Conservation (phyloP, 2,888 invertebrate species). For the Coecobrya sp. region DNA sequence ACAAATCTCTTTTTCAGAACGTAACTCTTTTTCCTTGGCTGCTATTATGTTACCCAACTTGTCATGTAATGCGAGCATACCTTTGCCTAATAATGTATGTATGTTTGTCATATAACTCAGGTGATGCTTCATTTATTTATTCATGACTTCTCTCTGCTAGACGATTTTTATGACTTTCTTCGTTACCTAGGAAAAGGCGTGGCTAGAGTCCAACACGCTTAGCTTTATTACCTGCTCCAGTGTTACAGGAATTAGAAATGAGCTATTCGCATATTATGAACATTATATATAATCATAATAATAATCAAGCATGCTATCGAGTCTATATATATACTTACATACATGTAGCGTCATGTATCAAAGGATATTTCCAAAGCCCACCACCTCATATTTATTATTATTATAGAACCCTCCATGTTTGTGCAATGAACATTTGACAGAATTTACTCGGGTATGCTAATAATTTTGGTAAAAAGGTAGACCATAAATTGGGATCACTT, state of each 20-base stretch:
- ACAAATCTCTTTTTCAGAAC: conserved; percentile 73
- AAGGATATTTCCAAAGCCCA: background rate
- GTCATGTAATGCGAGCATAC: background rate
- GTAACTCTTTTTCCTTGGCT: conserved; percentile 2
- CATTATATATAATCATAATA: conserved; percentile 34
- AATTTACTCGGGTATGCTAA: conserved; percentile 52
- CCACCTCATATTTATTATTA: conserved; percentile 30
- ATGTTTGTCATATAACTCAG: conserved; percentile 59
- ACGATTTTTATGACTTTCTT: conserved; percentile 81
- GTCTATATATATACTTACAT: background rate
- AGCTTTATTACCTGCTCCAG: conserved; percentile 38
- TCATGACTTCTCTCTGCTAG: conserved; percentile 78
- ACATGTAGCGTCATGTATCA: background rate
- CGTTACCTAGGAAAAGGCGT: conserved; percentile 77
- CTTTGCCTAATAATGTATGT: background rate
- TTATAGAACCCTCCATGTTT: conserved; percentile 31
- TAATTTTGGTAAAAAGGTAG: conserved; percentile 61
- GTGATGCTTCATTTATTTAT: conserved; percentile 82
- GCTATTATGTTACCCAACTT: conserved; percentile 22
- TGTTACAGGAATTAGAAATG: conserved; percentile 62
- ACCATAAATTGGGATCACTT: conserved; percentile 65
- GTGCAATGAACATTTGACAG: conserved; percentile 44
- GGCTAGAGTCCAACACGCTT: conserved; percentile 57
- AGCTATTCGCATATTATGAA: conserved; percentile 51
- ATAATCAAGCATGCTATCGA: background rate